phyloP scores from a whole-genome alignment of 2,113 vertebrate species.

The Progne subis region DNA sequence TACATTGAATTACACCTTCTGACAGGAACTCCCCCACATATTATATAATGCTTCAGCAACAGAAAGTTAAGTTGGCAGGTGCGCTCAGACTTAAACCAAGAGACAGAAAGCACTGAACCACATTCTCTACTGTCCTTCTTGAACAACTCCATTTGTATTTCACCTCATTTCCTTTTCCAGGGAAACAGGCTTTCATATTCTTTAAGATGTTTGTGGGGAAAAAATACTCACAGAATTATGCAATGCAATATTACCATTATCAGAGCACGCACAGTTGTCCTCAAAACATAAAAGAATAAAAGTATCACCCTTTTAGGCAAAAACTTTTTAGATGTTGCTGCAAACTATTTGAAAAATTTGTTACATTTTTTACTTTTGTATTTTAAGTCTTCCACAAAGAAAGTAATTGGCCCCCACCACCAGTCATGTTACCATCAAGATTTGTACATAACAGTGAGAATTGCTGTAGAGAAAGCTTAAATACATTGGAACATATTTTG shows the following conservation, averaged over 20 bases:
- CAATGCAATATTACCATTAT: background rate
- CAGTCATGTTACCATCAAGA: background rate
- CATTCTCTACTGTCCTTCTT: background rate
- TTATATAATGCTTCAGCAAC: background rate
- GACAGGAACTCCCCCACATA: constrained; percentile 25
- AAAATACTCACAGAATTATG: background rate
- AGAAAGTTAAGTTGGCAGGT: background rate
- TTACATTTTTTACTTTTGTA: background rate
- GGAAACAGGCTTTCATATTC: background rate
- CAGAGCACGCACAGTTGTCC: background rate
- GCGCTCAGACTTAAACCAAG: background rate
- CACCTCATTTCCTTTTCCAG: background rate
- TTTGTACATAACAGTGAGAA: constrained; percentile 2
- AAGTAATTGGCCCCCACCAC: background rate
- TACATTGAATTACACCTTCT: background rate
- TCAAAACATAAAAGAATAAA: background rate
- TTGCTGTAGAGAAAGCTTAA: constrained; percentile 43
- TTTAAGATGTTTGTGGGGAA: background rate
- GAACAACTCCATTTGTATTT: background rate
- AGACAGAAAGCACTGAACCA: background rate
- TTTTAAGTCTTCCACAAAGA: background rate
- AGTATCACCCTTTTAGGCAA: background rate
- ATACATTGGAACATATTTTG: constrained; percentile 22
- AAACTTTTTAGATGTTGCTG: background rate
- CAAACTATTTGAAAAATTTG: background rate